Conservation (phyloP, 2,888 invertebrate species). For the Synergus laeviventris region DNA sequence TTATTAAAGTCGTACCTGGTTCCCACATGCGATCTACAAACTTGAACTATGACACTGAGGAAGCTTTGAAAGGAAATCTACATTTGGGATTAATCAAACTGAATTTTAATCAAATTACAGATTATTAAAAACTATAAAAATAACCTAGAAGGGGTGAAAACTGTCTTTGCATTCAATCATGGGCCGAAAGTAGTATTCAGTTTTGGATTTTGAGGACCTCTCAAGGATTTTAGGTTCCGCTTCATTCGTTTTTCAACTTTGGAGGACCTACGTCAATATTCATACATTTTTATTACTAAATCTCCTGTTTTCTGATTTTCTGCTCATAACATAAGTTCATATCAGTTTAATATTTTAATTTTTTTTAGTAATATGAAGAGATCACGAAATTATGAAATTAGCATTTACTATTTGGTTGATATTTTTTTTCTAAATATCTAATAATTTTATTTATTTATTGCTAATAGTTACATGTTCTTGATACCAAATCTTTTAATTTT, state of each 20-base stretch:
- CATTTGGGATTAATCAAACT: not conserved
- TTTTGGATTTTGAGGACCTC: not conserved
- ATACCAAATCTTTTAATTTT: constrained; percentile 24
- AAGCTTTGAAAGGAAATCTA: constrained; percentile 8
- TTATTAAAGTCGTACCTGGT: constrained; percentile 59
- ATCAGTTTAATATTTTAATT: not conserved
- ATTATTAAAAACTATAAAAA: not conserved
- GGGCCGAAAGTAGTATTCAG: not conserved
- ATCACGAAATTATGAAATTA: not conserved
- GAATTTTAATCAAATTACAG: not conserved
- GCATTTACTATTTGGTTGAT: not conserved
- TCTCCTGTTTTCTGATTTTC: not conserved
- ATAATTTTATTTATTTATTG: constrained; percentile 5
- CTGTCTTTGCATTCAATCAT: not conserved
- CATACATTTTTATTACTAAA: not conserved
- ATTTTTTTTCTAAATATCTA: not conserved
- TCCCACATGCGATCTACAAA: constrained; percentile 56
- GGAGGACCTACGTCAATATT: not conserved
- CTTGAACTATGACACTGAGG: not conserved
- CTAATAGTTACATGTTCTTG: not conserved
- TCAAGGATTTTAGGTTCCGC: not conserved
- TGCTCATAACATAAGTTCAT: not conserved
- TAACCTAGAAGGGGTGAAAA: not conserved
- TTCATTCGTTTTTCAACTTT: not conserved
- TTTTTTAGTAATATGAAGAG: not conserved